Evolutionary conservation across 2,888 invertebrate genomes (phyloP), one percentile per base, ranked within the genome.

Genomic region (Andrena hattorfiana): DNA sequence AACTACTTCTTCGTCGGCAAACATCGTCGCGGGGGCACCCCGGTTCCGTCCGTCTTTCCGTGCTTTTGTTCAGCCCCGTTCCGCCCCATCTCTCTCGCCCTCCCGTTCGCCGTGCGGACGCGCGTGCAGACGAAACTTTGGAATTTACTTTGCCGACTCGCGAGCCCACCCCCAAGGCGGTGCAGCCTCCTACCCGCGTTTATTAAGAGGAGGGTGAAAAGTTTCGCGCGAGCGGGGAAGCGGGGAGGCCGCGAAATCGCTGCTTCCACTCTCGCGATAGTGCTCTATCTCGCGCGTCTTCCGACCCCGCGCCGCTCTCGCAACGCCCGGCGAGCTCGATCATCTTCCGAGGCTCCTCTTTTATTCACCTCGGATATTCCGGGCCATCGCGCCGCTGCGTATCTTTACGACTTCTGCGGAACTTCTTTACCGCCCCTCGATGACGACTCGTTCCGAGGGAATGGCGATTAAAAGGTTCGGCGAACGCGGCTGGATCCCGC

Each of bases 1-100:
- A 89, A 89, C 88, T 88, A 85, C 87, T 88, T 85, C 82, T 84
- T 79, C 75, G 64, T 75, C 70, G 82, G 83, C 84, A 89, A 90
- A 88, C 83, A 87, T 77, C 79, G 85, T 73, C 64, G 74, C 35
- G 74, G 79, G 56, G 72, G 28, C 32, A 71, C 62, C 62, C 63
- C 62, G 26, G 59, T 79, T 67, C 69, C 54, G 73, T 49, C 54
- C 64, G 32, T 48, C 71, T 49, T 67, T 63, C 60, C 64, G 26
- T 30, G 67, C 72, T 67, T 74, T 77, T 72, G 63, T 77, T 81
- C 82, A 13, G 16, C 32, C 32, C 26, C 10, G 56, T 26, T 56
- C 13, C 13, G 56, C 35, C 26, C 28, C 28, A 23, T 13, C 10
- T 28, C n/a, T 35, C 32, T 42, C 30, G 32, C 13, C 28, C 32